Conservation (phyloP, 2,888 invertebrate species). For the Eremobia ochroleuca region DNA sequence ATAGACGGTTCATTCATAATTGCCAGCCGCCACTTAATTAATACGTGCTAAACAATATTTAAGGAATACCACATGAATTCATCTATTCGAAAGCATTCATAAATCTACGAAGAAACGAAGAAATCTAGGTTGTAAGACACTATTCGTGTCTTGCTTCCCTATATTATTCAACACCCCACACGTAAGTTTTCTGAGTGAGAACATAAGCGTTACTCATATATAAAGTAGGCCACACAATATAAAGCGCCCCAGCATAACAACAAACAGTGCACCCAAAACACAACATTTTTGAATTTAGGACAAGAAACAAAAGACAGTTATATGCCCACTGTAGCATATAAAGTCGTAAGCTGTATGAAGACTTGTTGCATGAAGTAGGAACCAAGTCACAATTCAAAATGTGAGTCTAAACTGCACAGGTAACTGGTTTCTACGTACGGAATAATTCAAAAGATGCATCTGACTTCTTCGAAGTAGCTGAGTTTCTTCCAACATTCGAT, state of each 20-base stretch:
- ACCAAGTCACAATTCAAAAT: constrained; percentile 41
- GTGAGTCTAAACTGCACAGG: constrained; percentile 36
- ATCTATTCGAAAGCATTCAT: background rate
- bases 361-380: constrained; percentile 62
- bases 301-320: constrained; percentile 41
- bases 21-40: no score
- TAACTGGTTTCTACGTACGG: constrained; percentile 44
- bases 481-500: constrained; percentile 54
- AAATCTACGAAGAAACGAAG: background rate
- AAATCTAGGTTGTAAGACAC: constrained; percentile 11
- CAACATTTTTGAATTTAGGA: constrained; percentile 43
- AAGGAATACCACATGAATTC: background rate
- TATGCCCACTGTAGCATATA: constrained; percentile 44
- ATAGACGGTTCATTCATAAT: no score
- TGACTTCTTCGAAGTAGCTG: constrained; percentile 23
- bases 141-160: constrained; percentile 1
- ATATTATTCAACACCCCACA: constrained; percentile 30
- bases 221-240: constrained; percentile 40
- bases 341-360: constrained; percentile 39
- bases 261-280: constrained; percentile 9
- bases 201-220: constrained; percentile 31
- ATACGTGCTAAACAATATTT: no score
- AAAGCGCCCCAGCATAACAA: background rate
- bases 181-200: constrained; percentile 1
- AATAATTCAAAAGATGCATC: constrained; percentile 63